Percentiles rank a stretch among this genome's conserved stretches.
Evolutionary conservation across 2,888 invertebrate species (phyloP).

Genomic region (Phytoseiulus persimilis): DNA sequence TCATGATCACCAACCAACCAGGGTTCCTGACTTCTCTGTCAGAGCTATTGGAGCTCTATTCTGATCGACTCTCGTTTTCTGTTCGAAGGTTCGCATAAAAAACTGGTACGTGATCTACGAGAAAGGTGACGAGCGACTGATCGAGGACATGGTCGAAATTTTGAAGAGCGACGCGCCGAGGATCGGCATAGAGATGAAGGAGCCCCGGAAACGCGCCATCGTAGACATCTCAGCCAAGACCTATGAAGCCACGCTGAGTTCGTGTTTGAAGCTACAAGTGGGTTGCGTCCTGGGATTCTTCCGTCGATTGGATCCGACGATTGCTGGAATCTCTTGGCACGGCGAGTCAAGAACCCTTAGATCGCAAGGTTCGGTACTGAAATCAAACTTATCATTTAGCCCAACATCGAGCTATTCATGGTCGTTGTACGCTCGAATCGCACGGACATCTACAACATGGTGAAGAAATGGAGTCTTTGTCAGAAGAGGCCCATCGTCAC

Average conservation of each 20-base stretch:
- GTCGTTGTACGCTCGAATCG: background rate
- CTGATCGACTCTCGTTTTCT: no score
- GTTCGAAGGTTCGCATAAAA: slow-evolving; percentile 6
- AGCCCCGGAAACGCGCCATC: background rate
- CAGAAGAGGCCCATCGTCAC: slow-evolving; percentile 18
- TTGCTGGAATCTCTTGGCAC: no score
- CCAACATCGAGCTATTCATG: background rate
- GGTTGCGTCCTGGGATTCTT: background rate
- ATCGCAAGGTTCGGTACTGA: background rate
- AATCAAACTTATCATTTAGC: background rate
- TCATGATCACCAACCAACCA: no score
- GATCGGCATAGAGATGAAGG: slow-evolving; percentile 7
- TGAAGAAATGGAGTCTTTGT: slow-evolving; percentile 15
- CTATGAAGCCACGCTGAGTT: background rate
- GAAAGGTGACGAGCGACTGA: slow-evolving; percentile 5
- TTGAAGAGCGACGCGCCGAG: slow-evolving; percentile 24
- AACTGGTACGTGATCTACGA: background rate
- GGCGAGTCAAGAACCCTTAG: no score
- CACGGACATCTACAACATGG: background rate
- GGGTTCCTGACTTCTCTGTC: no score
- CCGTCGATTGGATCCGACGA: no score
- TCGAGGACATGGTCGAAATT: background rate
- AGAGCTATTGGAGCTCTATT: no score
- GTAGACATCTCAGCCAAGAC: background rate
- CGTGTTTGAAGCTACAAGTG: background rate